Evolutionary conservation across 2,888 invertebrate genomes (phyloP).

Genomic region (Adelognathus sp.): DNA sequence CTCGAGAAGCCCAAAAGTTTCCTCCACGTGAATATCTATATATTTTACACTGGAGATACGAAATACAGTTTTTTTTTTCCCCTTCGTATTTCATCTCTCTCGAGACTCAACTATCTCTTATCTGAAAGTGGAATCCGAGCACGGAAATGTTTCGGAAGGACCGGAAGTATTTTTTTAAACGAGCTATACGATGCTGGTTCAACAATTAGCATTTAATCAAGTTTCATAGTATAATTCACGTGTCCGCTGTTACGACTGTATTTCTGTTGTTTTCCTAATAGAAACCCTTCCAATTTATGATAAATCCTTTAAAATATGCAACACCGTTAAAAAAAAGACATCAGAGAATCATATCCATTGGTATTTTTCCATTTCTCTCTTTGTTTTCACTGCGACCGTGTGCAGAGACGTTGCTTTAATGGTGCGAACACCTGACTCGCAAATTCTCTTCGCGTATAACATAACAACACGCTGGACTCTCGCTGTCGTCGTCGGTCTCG

Average conservation of each 20-base stretch:
- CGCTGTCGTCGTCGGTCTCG: conserved; percentile 39
- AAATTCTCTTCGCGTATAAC: conserved; percentile 3
- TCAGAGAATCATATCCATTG: neutral
- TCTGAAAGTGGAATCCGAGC: too few relatives aligned
- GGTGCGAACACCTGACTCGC: conserved; percentile 60
- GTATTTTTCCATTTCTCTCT: neutral
- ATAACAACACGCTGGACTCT: neutral
- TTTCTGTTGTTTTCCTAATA: too few relatives aligned
- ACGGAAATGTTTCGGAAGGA: neutral
- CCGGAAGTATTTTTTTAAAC: neutral
- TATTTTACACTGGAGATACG: neutral
- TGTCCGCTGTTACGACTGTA: too few relatives aligned
- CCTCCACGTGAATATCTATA: neutral
- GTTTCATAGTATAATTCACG: too few relatives aligned
- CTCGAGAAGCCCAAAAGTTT: conserved; percentile 38
- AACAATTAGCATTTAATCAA: too few relatives aligned
- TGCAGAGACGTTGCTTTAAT: neutral
- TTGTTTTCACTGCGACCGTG: neutral
- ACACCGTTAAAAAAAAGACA: neutral
- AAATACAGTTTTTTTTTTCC: neutral
- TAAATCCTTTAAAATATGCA: neutral
- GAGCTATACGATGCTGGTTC: too few relatives aligned
- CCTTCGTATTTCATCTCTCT: neutral
- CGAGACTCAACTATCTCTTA: too few relatives aligned
- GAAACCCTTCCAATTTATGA: neutral